Percentiles rank a stretch among this genome's conserved stretches.
Conservation (phyloP, 1,140 invertebrate species). For the Hyphantria cunea region DNA sequence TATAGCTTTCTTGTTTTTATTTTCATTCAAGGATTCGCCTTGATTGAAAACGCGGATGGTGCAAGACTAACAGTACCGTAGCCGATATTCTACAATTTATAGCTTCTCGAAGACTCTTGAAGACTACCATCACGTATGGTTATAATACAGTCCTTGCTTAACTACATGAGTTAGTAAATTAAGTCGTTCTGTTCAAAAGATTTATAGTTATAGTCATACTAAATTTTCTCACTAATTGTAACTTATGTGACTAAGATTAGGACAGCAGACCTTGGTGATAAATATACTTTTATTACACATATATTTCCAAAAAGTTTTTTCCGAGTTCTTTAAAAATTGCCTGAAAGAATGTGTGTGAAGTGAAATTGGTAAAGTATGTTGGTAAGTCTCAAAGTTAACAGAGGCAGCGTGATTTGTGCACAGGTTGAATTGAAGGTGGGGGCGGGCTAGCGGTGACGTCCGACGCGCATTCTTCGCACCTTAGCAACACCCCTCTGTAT, state of each 20-base stretch:
- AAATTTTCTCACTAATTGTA: no score
- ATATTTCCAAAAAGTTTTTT: background rate
- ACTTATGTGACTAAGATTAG: background rate
- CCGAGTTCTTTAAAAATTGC: background rate
- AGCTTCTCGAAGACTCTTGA: no score
- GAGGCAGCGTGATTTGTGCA: conserved; percentile 18
- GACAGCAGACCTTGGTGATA: background rate
- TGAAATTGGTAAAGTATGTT: conserved; percentile 18
- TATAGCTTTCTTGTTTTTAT: no score
- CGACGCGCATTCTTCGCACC: conserved; percentile 18
- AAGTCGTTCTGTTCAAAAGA: no score
- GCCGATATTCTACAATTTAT: no score
- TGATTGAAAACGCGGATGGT: no score
- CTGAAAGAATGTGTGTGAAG: background rate
- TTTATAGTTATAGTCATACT: no score
- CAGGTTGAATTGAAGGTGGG: conserved; percentile 7
- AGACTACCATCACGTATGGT: no score
- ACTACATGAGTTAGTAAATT: no score
- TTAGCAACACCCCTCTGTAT: conserved; percentile 11
- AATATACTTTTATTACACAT: background rate
- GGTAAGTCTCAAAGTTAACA: conserved; percentile 26
- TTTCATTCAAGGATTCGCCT: no score
- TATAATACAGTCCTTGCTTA: no score
- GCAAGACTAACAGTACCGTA: no score
- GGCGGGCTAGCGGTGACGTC: conserved; percentile 1